Base-by-base conservation (phyloP, 2,113 vertebrate genomes). In the Petaurus breviceps region DNA sequence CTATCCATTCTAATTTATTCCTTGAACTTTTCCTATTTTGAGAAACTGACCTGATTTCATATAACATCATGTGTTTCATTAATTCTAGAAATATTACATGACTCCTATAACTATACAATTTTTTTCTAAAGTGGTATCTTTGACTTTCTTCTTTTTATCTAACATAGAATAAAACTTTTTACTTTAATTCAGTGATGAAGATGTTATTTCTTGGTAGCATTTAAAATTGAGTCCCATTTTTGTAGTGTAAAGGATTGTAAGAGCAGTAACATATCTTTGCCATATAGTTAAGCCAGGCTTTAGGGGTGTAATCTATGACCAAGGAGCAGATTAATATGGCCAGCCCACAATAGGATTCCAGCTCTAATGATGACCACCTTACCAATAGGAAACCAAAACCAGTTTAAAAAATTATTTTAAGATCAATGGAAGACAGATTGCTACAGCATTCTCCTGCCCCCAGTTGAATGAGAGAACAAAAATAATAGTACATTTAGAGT, bases 31-130 rank as follows among this genome's bases (percentile, higher is more conserved):
- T 96, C 46, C 89, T 91, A 95, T 26, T 22, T 52, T 61, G 51
- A 94, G 26, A 91, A 93, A 89, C 92, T n/a, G 53, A 16, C 37
- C 37, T 94, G 37, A 95, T 93, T 25, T 9, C 43, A 96, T 68
- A 89, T 49, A 54, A 4, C 6, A 89, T 19, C 55, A 16, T n/a
- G n/a, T 90, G 28, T 89, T 28, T 51, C 92, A 95, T 26, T 49
- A 14, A 92, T 25, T 93, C 51, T 11, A 55, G 54, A 28, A 94
- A 54, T n/a, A 8, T 93, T 92, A 90, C 23, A 90, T 16, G 1
- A 43, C 51, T 43, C 0, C 89, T 9, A 1, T 61, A 55, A 68
- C 90, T 23, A 49, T 8, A 90, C 3, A 26, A 23, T 0, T 54
- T 25, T 57, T n/a, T 77, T 37, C 28, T 37, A 90, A 47, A 90